These are phyloP conservation scores for Ormia ochracea DNA, from an alignment of 2,888 invertebrate species.

Conservation along the genomic window DNA sequence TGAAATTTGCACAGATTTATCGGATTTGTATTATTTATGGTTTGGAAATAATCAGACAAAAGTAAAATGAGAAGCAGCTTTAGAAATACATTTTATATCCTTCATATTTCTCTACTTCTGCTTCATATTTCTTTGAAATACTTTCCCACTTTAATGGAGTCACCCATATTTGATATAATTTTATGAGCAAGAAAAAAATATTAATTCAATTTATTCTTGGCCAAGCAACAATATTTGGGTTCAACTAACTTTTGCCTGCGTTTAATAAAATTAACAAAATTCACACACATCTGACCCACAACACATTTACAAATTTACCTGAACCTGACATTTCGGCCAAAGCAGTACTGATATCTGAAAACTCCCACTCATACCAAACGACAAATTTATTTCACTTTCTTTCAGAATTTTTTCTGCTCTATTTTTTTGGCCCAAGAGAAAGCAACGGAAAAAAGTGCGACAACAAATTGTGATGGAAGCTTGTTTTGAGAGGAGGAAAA, in stretches of 20 bases:
- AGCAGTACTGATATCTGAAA: not conserved
- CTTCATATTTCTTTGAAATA: too few relatives aligned
- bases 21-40: too few relatives aligned
- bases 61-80: too few relatives aligned
- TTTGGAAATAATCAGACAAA: too few relatives aligned
- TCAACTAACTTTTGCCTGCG: slow-evolving; percentile 20
- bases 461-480: slow-evolving; percentile 34
- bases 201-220: slow-evolving; percentile 21
- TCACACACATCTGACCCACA: slow-evolving; percentile 22
- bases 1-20: too few relatives aligned
- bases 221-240: slow-evolving; percentile 22
- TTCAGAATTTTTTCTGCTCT: slow-evolving; percentile 5
- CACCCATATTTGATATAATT: slow-evolving; percentile 9
- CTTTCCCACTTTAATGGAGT: not conserved
- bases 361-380: slow-evolving; percentile 9
- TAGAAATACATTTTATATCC: too few relatives aligned
- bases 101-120: too few relatives aligned
- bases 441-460: not conserved
- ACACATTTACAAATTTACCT: not conserved
- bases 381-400: slow-evolving; percentile 44
- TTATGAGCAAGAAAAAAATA: slow-evolving; percentile 10
- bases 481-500: not conserved
- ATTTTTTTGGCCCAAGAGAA: slow-evolving; percentile 15
- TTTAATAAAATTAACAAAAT: slow-evolving; percentile 31
- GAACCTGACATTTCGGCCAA: not conserved